Evolutionary conservation across 2,888 invertebrate species (phyloP), one percentile per base, ranked within the genome.

Genomic region (Hypsopygia costalis): DNA sequence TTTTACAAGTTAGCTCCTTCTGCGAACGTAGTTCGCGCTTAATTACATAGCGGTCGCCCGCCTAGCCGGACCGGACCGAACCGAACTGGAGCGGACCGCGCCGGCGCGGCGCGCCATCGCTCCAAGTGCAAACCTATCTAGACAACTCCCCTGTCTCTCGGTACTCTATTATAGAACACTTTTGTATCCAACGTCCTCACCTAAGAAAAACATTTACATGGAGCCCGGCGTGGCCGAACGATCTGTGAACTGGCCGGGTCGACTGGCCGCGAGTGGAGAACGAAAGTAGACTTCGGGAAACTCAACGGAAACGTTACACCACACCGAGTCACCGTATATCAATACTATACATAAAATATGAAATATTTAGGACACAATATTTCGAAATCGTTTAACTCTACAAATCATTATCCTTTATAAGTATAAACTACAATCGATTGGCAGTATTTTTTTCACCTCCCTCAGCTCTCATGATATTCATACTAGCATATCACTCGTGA

Each of bases 401-500:
- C 81, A 81, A 81, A 83, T 78, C 76, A 79, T 81, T 80, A 78
- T 69, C 69, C 71, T 72, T 74, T 78, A 78, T 60, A 62, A 67
- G 68, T 78, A 81, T 72, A 80, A 79, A 75, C 83, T 86, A 85
- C 81, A 77, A 81, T 80, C 86, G 81, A 86, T 85, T 87, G 87
- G 86, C 87, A 87, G 87, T 87, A 85, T 82, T 78, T 68, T 16
- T 62, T 77, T 81, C 69, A 70, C 65, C 70, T 69, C 65, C 69
- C 61, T 59, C 62, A n/a, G 59, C 59, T 67, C 67, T 81, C 16
- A 16, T 16, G 83, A 82, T 81, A 81, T 79, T 62, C 27, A 33
- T 60, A 52, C 58, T 62, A 68, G 53, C 61, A 52, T 58, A 65
- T 58, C 67, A 55, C 60, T 52, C 61, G 67, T 58, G 63, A 54